These are phyloP conservation scores for Sebastes elongatus DNA, from an alignment of 2,797 vertebrate genomes.

Conservation along the genomic window DNA sequence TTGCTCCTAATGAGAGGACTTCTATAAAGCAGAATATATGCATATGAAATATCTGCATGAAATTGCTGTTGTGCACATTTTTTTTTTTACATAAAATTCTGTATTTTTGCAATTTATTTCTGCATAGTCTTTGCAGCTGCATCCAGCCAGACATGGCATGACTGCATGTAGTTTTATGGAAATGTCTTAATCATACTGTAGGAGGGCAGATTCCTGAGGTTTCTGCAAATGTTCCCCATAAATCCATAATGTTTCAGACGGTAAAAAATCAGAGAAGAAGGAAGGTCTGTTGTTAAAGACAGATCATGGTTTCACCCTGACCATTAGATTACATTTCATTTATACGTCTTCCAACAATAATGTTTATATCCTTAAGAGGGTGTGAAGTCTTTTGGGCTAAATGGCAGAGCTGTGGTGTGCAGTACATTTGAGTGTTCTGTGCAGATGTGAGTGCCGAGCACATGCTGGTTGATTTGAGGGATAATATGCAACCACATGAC, in stretches of 20 bases:
- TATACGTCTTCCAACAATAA: conserved; percentile 71
- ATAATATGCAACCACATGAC: conserved; percentile 79
- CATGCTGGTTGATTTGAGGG: conserved; percentile 70
- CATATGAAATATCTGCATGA: conserved; percentile 33
- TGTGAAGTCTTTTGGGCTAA: conserved; percentile 65
- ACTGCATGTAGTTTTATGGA: conserved; percentile 34
- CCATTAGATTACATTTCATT: conserved; percentile 65
- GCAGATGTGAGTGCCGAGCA: conserved; percentile 66
- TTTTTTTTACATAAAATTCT: background rate
- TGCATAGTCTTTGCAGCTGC: background rate
- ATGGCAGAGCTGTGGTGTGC: conserved; percentile 49
- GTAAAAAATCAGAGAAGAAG: conserved; percentile 24
- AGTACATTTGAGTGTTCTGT: conserved; percentile 38
- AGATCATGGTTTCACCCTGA: conserved; percentile 67
- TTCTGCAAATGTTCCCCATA: conserved; percentile 35
- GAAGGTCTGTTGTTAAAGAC: conserved; percentile 60
- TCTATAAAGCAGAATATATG: conserved; percentile 51
- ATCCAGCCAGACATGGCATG: background rate
- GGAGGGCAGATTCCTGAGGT: conserved; percentile 54
- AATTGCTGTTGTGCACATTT: conserved; percentile 8
- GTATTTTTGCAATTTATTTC: background rate
- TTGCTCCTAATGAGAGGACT: conserved; percentile 66
- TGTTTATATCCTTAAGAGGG: conserved; percentile 75
- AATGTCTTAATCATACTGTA: conserved; percentile 46
- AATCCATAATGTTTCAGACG: conserved; percentile 46